phyloP scores from a whole-genome alignment of 2,888 invertebrate species.

The Leptarthrus brevirostris region DNA sequence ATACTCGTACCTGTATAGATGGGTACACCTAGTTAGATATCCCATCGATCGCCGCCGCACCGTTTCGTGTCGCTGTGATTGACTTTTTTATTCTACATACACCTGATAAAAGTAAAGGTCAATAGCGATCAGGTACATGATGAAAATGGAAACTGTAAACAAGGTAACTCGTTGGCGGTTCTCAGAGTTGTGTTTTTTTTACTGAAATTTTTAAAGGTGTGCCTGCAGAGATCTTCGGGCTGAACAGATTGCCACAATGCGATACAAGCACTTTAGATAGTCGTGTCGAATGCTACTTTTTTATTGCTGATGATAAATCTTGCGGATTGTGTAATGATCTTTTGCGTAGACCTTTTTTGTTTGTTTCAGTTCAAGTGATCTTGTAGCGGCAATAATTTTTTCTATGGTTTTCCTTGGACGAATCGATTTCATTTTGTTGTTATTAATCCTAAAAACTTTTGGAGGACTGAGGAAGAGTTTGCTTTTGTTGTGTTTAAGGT shows the following conservation, averaged over 20 bases:
- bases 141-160: conserved; percentile 18
- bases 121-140: background rate
- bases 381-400: background rate
- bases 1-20: background rate
- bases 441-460: no score
- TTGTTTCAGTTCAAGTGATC: background rate
- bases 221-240: background rate
- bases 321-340: background rate
- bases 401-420: no score
- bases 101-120: conserved; percentile 9
- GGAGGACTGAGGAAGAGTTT: no score
- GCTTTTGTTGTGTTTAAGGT: no score
- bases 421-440: no score
- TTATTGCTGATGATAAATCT: conserved; percentile 8
- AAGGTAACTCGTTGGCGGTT: background rate
- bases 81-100: background rate
- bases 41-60: background rate
- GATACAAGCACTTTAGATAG: background rate
- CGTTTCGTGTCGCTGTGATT: background rate
- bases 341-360: background rate
- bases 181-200: background rate
- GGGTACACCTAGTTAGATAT: background rate
- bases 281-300: background rate
- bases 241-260: background rate
- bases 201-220: background rate